Evolutionary conservation across 2,797 vertebrate genomes (phyloP).

Genomic region (Sebastes itinus): DNA sequence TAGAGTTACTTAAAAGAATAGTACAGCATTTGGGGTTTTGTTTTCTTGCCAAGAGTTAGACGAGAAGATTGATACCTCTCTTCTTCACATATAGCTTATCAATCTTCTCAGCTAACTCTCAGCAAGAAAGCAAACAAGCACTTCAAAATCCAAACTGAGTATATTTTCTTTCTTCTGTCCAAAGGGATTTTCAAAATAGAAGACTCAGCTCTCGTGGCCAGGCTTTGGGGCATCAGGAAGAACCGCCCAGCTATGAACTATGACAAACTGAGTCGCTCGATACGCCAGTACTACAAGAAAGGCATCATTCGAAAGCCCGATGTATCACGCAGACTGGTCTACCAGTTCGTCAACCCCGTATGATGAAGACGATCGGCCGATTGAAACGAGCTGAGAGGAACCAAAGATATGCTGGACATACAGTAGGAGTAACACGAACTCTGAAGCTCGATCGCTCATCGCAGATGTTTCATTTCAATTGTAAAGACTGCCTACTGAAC

Average conservation of each 20-base stretch:
- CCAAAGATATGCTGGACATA: conserved; percentile 65
- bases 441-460: conserved; percentile 1
- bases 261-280: conserved; percentile 97
- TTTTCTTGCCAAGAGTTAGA: background rate
- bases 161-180: background rate
- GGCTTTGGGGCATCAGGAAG: conserved; percentile 95
- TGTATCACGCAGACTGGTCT: conserved; percentile 94
- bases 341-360: conserved; percentile 94
- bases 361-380: conserved; percentile 65
- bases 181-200: conserved; percentile 97
- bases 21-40: background rate
- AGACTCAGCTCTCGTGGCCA: conserved; percentile 93
- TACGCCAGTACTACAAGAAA: conserved; percentile 98
- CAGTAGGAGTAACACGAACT: conserved; percentile 16
- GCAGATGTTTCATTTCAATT: conserved; percentile 35
- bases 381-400: background rate
- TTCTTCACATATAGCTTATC: background rate
- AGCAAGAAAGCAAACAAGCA: background rate
- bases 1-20: background rate
- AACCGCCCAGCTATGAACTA: conserved; percentile 98
- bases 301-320: conserved; percentile 96
- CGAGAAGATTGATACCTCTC: background rate
- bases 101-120: background rate
- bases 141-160: background rate
- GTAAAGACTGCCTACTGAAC: conserved; percentile 67